phyloP scores from a whole-genome alignment of 2,888 invertebrate genomes.

The Orchesella flavescens region DNA sequence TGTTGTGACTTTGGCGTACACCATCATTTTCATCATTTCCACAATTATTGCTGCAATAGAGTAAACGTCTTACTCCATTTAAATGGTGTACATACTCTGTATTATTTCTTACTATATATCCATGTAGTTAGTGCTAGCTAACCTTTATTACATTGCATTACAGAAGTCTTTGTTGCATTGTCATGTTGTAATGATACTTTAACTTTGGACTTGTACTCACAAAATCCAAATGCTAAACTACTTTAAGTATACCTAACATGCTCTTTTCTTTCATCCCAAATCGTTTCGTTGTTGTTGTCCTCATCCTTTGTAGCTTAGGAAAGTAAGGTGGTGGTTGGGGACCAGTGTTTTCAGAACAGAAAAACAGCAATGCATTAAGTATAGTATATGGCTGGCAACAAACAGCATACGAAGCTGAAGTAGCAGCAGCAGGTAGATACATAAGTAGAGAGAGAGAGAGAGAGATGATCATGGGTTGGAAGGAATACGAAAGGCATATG shows the following conservation, averaged over 20 bases:
- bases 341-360: background rate
- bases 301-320: background rate
- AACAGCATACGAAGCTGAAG: background rate
- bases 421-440: constrained; percentile 30
- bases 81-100: background rate
- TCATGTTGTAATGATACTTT: background rate
- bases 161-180: constrained; percentile 4
- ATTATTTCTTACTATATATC: background rate
- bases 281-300: background rate
- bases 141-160: constrained; percentile 10
- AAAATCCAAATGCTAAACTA: too few species aligned
- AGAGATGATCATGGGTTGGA: background rate
- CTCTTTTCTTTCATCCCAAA: too few species aligned
- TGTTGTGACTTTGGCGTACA: background rate
- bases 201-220: constrained; percentile 1
- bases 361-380: background rate
- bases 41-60: constrained; percentile 11
- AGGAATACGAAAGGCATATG: background rate
- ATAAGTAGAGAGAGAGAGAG: too few species aligned
- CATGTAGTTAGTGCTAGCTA: background rate
- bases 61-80: constrained; percentile 2
- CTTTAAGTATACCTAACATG: too few species aligned
- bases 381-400: background rate
- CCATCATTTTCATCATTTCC: constrained; percentile 4
- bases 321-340: background rate